A percentile compares a stretch with the other conserved stretches of the same genome.
Evolutionary conservation across 2,888 invertebrate genomes (phyloP).

Genomic region (Micoletzkya japonica): DNA sequence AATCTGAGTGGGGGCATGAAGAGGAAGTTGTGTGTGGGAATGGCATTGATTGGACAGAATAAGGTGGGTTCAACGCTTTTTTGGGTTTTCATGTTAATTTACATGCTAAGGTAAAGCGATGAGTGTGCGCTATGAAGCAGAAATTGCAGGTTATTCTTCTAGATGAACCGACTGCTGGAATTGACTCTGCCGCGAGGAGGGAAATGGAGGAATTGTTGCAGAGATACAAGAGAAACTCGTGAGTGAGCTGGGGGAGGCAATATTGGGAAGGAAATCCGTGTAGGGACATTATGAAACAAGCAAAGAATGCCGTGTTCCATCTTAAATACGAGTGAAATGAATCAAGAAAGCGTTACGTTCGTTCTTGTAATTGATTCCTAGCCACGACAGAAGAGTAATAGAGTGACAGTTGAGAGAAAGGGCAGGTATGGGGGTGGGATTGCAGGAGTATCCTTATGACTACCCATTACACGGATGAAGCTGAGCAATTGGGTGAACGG

Average conservation of each 20-base stretch:
- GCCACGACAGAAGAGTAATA: too few relatives aligned
- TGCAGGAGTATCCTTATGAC: slow-evolving; percentile 55
- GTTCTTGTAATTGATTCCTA: too few relatives aligned
- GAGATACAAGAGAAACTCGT: slow-evolving; percentile 39
- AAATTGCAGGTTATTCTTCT: slow-evolving; percentile 48
- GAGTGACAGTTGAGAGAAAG: neutral
- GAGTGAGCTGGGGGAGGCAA: neutral
- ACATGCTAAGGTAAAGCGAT: too few relatives aligned
- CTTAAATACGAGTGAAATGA: too few relatives aligned
- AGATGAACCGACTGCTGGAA: slow-evolving; percentile 59
- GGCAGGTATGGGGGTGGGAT: neutral
- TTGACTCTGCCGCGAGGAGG: slow-evolving; percentile 42
- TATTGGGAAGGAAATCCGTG: too few relatives aligned
- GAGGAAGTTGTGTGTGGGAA: slow-evolving; percentile 56
- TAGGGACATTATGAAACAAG: too few relatives aligned
- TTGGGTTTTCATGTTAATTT: neutral
- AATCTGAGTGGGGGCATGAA: slow-evolving; percentile 53
- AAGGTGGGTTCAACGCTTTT: slow-evolving; percentile 31
- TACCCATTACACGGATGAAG: slow-evolving; percentile 63
- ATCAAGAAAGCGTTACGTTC: too few relatives aligned
- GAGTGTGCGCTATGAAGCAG: neutral
- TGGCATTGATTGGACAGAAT: slow-evolving; percentile 54
- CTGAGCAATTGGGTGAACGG: slow-evolving; percentile 57
- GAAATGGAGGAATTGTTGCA: slow-evolving; percentile 47
- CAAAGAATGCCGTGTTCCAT: too few relatives aligned